These are phyloP conservation scores for human DNA, from an alignment of 2,113 vertebrate species.

Conservation along the genomic window DNA sequence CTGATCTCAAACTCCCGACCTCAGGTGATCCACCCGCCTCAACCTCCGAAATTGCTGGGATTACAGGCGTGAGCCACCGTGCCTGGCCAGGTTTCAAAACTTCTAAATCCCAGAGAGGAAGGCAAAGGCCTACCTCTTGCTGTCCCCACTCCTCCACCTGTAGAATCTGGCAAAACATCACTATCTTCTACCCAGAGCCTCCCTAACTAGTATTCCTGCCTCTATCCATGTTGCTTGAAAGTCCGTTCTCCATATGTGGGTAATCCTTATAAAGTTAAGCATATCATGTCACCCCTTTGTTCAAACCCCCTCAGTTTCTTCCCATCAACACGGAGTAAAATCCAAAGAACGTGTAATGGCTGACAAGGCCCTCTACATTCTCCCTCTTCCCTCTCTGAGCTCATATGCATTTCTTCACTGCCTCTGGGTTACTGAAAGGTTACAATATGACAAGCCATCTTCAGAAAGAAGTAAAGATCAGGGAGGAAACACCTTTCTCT, in stretches of 20 bases:
- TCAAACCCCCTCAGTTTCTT: background rate
- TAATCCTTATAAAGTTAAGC: background rate
- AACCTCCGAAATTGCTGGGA: too few relatives aligned
- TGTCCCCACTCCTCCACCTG: accelerated
- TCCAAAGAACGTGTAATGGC: background rate
- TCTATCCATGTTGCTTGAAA: background rate
- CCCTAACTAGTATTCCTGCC: background rate
- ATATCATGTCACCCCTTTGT: background rate
- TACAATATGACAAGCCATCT: background rate
- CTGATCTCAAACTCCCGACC: too few relatives aligned
- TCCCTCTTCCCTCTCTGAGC: background rate
- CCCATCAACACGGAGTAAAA: background rate
- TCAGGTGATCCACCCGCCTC: too few relatives aligned
- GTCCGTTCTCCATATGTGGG: background rate
- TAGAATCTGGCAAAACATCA: background rate
- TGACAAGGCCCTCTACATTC: background rate
- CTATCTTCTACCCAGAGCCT: background rate
- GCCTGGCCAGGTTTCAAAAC: background rate
- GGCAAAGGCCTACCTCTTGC: accelerated
- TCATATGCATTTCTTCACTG: background rate
- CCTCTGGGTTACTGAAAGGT: background rate
- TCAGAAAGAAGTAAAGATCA: constrained; percentile 36
- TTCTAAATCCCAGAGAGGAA: background rate
- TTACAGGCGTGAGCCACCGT: too few relatives aligned
- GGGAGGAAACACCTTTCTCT: background rate